Base-by-base conservation (phyloP, 2,797 vertebrate species). In the Pteronotus mesoamericanus region DNA sequence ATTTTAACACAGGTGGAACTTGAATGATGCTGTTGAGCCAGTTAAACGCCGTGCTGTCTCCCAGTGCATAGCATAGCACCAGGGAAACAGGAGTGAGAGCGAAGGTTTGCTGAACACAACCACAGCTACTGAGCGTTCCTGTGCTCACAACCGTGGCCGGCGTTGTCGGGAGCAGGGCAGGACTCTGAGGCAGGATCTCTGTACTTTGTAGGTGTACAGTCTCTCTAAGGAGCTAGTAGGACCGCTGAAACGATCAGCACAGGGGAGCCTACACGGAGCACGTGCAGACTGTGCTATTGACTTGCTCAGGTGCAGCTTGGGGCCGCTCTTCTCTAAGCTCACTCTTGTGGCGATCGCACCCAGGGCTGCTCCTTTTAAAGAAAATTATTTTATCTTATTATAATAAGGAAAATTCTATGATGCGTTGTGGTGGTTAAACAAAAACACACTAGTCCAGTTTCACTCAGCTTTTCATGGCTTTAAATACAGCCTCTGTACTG, bases 381-480 rank as follows among this genome's bases (percentile, higher is more conserved):
- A 53, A 77, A 44, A 34, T 66, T 9, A 92, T 55, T 77, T 66
- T 51, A 78, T 78, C 66, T 83, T 68, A 77, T 68, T 46, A 24
- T 37, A 48, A 16, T 53, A 57, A 68, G 83, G 66, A 77, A 39
- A 19, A 29, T 84, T 42, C 64, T 53, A 53, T 75, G 42, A 34
- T n/a, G 15, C 29, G 12, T 42, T 29, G 32, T 14, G 75, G n/a
- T 7, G 15, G 26, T 48, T 48, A 59, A 32, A 61, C 39, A 51
- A 64, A 34, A 59, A 26, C 57, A 29, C 51, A 48, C 9, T 15
- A 21, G 2, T 85, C 37, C 15, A 19, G 55, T 55, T 37, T 86
- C 18, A 21, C 15, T 37, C 37, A 19, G 24, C 12, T 51, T 61
- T 61, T 24, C n/a, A 48, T 34, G 59, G n/a, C 51, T 89, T 86